Conservation (phyloP, 2,113 vertebrate genomes). For the Lepisosteus osseus region DNA sequence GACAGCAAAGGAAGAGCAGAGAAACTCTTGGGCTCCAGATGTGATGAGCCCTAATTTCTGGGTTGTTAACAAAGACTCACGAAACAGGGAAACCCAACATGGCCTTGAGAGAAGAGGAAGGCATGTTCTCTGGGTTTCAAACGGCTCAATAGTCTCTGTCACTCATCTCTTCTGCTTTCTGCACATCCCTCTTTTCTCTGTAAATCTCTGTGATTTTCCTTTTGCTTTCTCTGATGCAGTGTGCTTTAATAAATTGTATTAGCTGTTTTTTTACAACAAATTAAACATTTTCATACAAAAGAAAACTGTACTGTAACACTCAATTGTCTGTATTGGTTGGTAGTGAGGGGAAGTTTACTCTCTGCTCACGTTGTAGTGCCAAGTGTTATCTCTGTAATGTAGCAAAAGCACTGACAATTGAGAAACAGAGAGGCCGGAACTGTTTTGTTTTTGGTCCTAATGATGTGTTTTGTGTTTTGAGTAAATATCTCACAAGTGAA, state of each 20-base stretch:
- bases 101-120: no score
- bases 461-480: not conserved
- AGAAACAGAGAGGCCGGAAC: not conserved
- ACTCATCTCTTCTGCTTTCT: not conserved
- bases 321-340: no score
- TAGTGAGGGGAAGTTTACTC: not conserved
- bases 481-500: no score
- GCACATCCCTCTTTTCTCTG: not conserved
- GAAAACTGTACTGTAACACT: no score
- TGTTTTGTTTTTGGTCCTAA: not conserved
- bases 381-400: not conserved
- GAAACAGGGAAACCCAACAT: no score
- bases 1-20: no score
- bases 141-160: not conserved
- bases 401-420: not conserved
- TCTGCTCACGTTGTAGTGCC: not conserved
- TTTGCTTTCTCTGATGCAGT: conserved; percentile 5
- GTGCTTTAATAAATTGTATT: conserved; percentile 16
- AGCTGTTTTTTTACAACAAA: conserved; percentile 16
- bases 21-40: no score
- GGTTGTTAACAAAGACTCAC: no score
- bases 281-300: conserved; percentile 7
- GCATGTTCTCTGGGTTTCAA: not conserved
- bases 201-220: not conserved
- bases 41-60: no score